These are phyloP conservation scores for Dendroctonus ponderosae DNA, from an alignment of 1,140 invertebrate genomes.

Conservation along the genomic window DNA sequence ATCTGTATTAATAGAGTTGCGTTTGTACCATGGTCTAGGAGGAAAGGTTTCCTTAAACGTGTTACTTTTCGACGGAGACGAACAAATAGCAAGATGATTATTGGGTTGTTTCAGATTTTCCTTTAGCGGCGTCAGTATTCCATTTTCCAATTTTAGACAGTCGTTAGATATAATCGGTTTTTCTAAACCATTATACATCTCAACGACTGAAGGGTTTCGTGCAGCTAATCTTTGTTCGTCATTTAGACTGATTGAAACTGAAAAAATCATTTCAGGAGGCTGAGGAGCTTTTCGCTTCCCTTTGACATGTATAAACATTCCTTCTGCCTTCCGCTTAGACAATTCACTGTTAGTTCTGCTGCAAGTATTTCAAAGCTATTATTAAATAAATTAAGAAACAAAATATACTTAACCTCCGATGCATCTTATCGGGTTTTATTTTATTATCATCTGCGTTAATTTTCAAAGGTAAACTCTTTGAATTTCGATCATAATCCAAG, in stretches of 20 bases:
- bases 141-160: slow-evolving; percentile 54
- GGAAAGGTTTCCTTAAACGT: slow-evolving; percentile 39
- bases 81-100: too few relatives aligned
- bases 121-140: slow-evolving; percentile 50
- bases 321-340: slow-evolving; percentile 52
- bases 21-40: slow-evolving; percentile 67
- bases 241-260: slow-evolving; percentile 48
- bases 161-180: slow-evolving; percentile 50
- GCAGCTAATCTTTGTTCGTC: slow-evolving; percentile 62
- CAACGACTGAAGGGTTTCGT: slow-evolving; percentile 53
- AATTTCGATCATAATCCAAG: slow-evolving; percentile 50
- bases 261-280: slow-evolving; percentile 55
- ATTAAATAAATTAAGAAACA: not conserved
- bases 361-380: not conserved
- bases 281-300: slow-evolving; percentile 71
- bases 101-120: slow-evolving; percentile 23
- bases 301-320: slow-evolving; percentile 63
- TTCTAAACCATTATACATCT: slow-evolving; percentile 32
- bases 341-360: slow-evolving; percentile 57
- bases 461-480: slow-evolving; percentile 55
- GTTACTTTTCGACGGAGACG: too few relatives aligned
- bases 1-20: slow-evolving; percentile 45
- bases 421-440: slow-evolving; percentile 47
- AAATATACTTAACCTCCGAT: slow-evolving; percentile 32
- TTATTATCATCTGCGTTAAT: slow-evolving; percentile 44